These are phyloP conservation scores for Chromoteleia sp. DNA, from an alignment of 2,888 invertebrate genomes.

Conservation along the genomic window DNA sequence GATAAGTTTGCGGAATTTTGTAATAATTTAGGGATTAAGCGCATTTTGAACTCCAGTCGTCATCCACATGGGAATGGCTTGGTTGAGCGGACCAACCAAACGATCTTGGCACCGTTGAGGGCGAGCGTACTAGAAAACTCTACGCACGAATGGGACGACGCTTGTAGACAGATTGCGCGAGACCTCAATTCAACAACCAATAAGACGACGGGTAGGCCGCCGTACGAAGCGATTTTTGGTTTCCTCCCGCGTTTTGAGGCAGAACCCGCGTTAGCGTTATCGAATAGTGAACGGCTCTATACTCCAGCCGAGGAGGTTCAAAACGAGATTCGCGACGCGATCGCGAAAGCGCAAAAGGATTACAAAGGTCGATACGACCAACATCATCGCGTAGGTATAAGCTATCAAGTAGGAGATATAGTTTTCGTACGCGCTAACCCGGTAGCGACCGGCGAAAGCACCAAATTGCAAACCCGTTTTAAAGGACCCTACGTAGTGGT, in stretches of 20 bases:
- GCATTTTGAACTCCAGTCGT: conserved; percentile 52
- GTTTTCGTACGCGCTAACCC: not conserved
- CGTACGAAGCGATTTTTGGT: not conserved
- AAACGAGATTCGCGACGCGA: not conserved
- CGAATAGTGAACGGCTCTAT: not conserved
- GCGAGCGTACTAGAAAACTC: not conserved
- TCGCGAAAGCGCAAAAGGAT: not conserved
- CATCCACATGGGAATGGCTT: conserved; percentile 60
- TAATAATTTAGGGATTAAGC: not conserved
- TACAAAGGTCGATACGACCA: not conserved
- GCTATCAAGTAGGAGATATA: not conserved
- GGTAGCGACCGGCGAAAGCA: not conserved
- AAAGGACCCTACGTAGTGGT: not conserved
- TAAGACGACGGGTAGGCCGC: not conserved
- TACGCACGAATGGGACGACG: not conserved
- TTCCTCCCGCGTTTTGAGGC: not conserved
- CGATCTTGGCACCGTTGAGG: not conserved
- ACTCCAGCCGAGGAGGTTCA: not conserved
- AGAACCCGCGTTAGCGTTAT: not conserved
- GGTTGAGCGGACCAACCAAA: conserved; percentile 35
- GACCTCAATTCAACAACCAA: not conserved
- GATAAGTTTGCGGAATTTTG: conserved; percentile 46
- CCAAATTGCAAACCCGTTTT: not conserved
- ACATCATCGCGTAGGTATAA: not conserved
- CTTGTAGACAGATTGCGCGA: not conserved